phyloP scores from a whole-genome alignment of 2,797 vertebrate species.

The Triplophysa bombifrons region DNA sequence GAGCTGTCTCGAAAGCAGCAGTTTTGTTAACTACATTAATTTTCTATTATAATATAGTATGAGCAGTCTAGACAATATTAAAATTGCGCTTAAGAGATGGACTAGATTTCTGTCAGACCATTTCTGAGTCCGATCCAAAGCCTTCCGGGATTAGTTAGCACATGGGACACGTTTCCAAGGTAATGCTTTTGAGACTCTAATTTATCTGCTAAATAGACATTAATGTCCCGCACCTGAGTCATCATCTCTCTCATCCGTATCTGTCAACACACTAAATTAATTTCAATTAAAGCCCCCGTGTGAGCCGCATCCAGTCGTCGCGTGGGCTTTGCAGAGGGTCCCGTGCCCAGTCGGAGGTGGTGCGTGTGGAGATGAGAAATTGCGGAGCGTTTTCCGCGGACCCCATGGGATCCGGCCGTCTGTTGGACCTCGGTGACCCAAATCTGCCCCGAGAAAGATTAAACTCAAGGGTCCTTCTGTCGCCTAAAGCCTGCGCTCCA shows the following conservation, averaged over 20 bases:
- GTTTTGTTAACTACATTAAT: too few species aligned
- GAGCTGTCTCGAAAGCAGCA: too few species aligned
- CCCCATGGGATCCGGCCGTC: slow-evolving; percentile 53
- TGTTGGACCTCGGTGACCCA: slow-evolving; percentile 54
- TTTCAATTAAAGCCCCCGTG: slow-evolving; percentile 39
- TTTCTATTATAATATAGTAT: too few species aligned
- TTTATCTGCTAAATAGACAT: slow-evolving; percentile 50
- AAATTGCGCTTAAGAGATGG: neutral
- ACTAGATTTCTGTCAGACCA: slow-evolving; percentile 3
- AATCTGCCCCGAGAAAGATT: slow-evolving; percentile 57
- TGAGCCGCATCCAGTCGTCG: slow-evolving; percentile 21
- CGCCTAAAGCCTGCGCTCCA: slow-evolving; percentile 41
- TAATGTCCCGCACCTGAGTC: slow-evolving; percentile 54
- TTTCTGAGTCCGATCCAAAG: slow-evolving; percentile 9
- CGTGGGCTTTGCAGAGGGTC: slow-evolving; percentile 26
- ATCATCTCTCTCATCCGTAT: slow-evolving; percentile 40
- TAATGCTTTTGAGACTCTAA: slow-evolving; percentile 38
- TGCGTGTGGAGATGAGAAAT: slow-evolving; percentile 26
- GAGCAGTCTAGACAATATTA: too few species aligned
- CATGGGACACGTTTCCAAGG: slow-evolving; percentile 9
- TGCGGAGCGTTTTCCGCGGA: slow-evolving; percentile 33
- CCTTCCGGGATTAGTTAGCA: slow-evolving; percentile 27
- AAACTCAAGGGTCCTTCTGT: slow-evolving; percentile 50
- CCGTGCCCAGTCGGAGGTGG: slow-evolving; percentile 23
- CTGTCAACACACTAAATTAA: slow-evolving; percentile 54